phyloP scores from a whole-genome alignment of 2,888 invertebrate species.

The Trichopria drosophilae region DNA sequence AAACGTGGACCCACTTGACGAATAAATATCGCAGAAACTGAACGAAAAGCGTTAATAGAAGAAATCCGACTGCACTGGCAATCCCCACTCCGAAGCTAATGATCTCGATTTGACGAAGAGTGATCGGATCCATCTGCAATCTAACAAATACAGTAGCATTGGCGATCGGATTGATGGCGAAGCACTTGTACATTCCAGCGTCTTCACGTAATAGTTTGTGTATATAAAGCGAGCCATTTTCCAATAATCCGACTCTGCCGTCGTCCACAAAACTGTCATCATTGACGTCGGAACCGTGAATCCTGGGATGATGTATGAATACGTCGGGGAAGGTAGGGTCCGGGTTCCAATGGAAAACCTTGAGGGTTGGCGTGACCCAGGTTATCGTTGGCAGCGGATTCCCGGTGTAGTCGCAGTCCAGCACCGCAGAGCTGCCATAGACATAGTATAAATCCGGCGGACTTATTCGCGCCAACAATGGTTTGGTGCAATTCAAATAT shows the following conservation, averaged over 20 bases:
- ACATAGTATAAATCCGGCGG: slow-evolving; percentile 63
- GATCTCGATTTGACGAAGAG: slow-evolving; percentile 81
- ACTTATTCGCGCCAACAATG: slow-evolving; percentile 65
- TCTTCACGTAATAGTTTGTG: slow-evolving; percentile 74
- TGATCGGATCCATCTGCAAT: slow-evolving; percentile 82
- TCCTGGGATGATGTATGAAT: slow-evolving; percentile 68
- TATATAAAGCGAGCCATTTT: slow-evolving; percentile 79
- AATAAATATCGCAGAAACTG: slow-evolving; percentile 75
- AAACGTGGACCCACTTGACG: slow-evolving; percentile 65
- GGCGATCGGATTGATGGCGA: slow-evolving; percentile 81
- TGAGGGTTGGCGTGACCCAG: slow-evolving; percentile 80
- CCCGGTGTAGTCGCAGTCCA: slow-evolving; percentile 78
- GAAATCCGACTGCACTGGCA: slow-evolving; percentile 76
- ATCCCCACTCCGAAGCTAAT: slow-evolving; percentile 82
- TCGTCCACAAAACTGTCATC: slow-evolving; percentile 46
- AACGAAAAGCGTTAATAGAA: slow-evolving; percentile 77
- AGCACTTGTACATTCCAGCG: slow-evolving; percentile 83
- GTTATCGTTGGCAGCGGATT: slow-evolving; percentile 79
- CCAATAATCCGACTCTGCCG: slow-evolving; percentile 68
- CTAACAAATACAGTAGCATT: slow-evolving; percentile 76
- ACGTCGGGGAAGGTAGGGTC: slow-evolving; percentile 69
- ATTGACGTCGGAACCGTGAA: slow-evolving; percentile 64
- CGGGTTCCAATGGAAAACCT: slow-evolving; percentile 78
- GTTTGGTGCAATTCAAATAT: slow-evolving; percentile 73
- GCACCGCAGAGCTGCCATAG: slow-evolving; percentile 68